Base-by-base conservation (phyloP, 2,888 invertebrate genomes). In the Phaonia tiefii region DNA sequence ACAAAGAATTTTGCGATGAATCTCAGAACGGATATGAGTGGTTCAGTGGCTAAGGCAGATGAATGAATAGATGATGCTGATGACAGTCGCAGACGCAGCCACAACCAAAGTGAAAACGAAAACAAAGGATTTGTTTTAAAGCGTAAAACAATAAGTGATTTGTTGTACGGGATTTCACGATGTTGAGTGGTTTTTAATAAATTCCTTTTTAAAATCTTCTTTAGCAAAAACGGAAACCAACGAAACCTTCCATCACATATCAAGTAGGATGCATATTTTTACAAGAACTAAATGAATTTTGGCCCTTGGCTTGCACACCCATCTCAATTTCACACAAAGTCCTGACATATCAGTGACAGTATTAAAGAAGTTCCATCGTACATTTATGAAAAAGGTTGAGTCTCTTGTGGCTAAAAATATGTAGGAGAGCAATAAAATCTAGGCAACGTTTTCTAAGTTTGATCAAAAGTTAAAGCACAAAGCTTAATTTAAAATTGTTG, bases 91-190 rank as follows among this genome's bases (percentile, higher is more conserved):
- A 25, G 15, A 8, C 26, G 31, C n/a, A 31, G 17, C 46, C 13
- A n/a, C 13, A n/a, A 15, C 15, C 7, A 46, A 31, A 1, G 2
- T 1, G 15, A 58, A 58, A 31, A 15, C 31, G 15, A 60, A 37
- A 60, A 60, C 26, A 2, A 58, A 58, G 22, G 58, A 58, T 60
- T 60, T 60, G 60, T 17, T 51, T 31, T 26, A 5, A 39, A n/a
- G 11, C 15, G 37, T 2, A 39, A 60, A 25, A 17, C 37, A 60
- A 37, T 49, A 56, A 60, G 39, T 60, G 60, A 17, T 39, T 49
- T n/a, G 17, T 49, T 22, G 22, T 22, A 51, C 22, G n/a, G 46
- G 7, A 15, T n/a, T n/a, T 46, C n/a, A n/a, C n/a, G n/a, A n/a
- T n/a, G n/a, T n/a, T n/a, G n/a, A n/a, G n/a, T n/a, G n/a, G n/a